Evolutionary conservation across 2,113 vertebrate species (phyloP), one percentile per base, ranked within the genome.

Genomic region (Apistogramma diplotaenia): DNA sequence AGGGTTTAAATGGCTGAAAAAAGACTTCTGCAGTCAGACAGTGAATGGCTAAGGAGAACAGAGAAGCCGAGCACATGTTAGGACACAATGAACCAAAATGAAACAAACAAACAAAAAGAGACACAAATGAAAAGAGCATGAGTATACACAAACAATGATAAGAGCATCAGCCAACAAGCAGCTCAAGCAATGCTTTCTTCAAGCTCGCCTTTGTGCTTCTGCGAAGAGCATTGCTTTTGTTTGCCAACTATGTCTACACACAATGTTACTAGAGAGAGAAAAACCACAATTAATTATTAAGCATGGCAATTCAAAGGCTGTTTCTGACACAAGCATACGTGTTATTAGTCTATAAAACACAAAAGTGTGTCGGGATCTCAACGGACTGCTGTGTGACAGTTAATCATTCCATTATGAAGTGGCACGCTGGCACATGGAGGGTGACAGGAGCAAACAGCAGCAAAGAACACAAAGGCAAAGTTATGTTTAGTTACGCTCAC

Each of bases 1-100:
- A 92, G 95, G 94, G 78, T 93, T 93, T 93, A 94, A 95, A 95
- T 94, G 94, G 92, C 94, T 95, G 94, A 93, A 94, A 94, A 95
- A 95, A 94, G 85, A 95, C 92, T 92, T 95, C 93, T 93, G 93
- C 92, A 83, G 92, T 95, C 94, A 96, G 91, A 95, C 92, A 95
- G 93, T 94, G 95, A 96, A 94, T 94, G 93, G 93, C 94, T 94
- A 94, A 86, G 92, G 93, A 95, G 91, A 89, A 94, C 93, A 93
- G 93, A 95, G 92, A 95, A 91, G 94, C 94, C 94, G 59, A 94
- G 94, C 94, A 95, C 86, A 94, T 88, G 87, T 95, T 95, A 95
- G 94, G 93, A 94, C 91, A 93, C 76, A 91, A 92, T 87, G 91
- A 90, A 75, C 54, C 56, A 80, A 92, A 87, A 53, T 60, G 46